Evolutionary conservation across 2,888 invertebrate genomes (phyloP).

Genomic region (Anarsia innoxiella): DNA sequence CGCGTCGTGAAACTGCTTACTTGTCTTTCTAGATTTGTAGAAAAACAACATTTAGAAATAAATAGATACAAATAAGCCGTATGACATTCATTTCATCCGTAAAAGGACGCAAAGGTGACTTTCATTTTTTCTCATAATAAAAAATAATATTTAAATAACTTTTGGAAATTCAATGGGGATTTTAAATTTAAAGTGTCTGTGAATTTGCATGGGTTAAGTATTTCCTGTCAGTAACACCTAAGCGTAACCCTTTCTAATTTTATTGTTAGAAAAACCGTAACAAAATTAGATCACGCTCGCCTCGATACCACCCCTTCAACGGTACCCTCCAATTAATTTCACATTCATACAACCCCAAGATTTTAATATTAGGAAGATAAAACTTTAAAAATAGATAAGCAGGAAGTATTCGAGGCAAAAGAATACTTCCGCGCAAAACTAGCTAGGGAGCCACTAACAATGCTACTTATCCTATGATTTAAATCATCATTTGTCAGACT

Average conservation of each 20-base stretch:
- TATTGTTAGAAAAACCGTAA: slow-evolving; percentile 30
- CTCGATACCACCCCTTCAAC: slow-evolving; percentile 45
- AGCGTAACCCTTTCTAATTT: slow-evolving; percentile 13
- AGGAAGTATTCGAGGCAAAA: slow-evolving; percentile 56
- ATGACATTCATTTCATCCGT: too few relatives aligned
- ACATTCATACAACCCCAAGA: slow-evolving; percentile 55
- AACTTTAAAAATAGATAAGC: slow-evolving; percentile 39
- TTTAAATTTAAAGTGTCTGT: slow-evolving; percentile 2
- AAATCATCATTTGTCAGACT: slow-evolving; percentile 24
- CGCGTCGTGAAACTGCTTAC: too few relatives aligned
- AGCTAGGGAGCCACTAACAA: slow-evolving; percentile 47
- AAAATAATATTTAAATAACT: slow-evolving; percentile 4
- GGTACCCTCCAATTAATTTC: slow-evolving; percentile 65
- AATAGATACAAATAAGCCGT: too few relatives aligned
- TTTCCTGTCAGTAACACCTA: slow-evolving; percentile 15
- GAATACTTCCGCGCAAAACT: slow-evolving; percentile 38
- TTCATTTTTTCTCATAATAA: slow-evolving; percentile 4
- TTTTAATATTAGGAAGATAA: too few relatives aligned
- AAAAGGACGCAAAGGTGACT: slow-evolving; percentile 4
- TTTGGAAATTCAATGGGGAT: neutral
- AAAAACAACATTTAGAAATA: too few relatives aligned
- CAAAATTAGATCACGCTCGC: slow-evolving; percentile 41
- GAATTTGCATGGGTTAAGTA: slow-evolving; percentile 6
- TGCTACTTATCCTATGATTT: slow-evolving; percentile 37
- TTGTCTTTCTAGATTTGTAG: too few relatives aligned